Percentiles rank a stretch among this genome's conserved stretches.
phyloP scores from a whole-genome alignment of 2,113 vertebrate genomes.

The Entelurus aequoreus region DNA sequence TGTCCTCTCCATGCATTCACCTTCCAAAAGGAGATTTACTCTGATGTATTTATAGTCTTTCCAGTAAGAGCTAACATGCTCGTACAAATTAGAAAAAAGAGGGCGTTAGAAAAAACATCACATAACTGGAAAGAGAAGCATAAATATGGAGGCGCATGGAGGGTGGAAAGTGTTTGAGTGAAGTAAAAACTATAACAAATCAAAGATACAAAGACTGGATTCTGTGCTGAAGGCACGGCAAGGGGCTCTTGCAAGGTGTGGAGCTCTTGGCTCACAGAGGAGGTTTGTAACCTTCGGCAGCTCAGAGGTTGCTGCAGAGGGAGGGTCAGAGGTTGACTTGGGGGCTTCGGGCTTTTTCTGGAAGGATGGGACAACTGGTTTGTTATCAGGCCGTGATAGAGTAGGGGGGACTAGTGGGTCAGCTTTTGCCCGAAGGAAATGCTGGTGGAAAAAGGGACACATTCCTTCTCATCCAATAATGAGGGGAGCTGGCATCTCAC shows the following conservation, averaged over 20 bases:
- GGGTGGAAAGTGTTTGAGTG: conserved; percentile 43
- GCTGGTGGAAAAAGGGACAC: conserved; percentile 27
- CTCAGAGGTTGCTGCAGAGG: conserved; percentile 23
- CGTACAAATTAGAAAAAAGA: conserved; percentile 13
- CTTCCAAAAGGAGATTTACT: conserved; percentile 51
- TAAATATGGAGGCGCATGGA: conserved; percentile 16
- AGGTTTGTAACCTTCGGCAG: conserved; percentile 40
- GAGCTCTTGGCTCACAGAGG: conserved; percentile 29
- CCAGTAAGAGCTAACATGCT: conserved; percentile 30
- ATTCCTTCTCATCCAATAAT: conserved; percentile 54
- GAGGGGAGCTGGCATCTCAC: no score
- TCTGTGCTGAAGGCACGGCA: conserved; percentile 47
- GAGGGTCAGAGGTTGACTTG: conserved; percentile 47
- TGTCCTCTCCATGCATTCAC: conserved; percentile 19
- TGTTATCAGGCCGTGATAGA: conserved; percentile 45
- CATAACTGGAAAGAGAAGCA: conserved; percentile 8
- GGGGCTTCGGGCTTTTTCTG: conserved; percentile 27
- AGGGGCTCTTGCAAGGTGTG: conserved; percentile 42
- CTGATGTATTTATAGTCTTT: conserved; percentile 54
- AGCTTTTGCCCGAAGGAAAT: conserved; percentile 19
- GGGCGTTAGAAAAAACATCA: conserved; percentile 19
- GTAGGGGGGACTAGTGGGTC: conserved; percentile 12
- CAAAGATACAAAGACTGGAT: conserved; percentile 65
- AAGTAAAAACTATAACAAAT: conserved; percentile 62
- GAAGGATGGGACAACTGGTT: conserved; percentile 41